phyloP scores from a whole-genome alignment of 2,797 vertebrate genomes.

The Adelosebastes latens region DNA sequence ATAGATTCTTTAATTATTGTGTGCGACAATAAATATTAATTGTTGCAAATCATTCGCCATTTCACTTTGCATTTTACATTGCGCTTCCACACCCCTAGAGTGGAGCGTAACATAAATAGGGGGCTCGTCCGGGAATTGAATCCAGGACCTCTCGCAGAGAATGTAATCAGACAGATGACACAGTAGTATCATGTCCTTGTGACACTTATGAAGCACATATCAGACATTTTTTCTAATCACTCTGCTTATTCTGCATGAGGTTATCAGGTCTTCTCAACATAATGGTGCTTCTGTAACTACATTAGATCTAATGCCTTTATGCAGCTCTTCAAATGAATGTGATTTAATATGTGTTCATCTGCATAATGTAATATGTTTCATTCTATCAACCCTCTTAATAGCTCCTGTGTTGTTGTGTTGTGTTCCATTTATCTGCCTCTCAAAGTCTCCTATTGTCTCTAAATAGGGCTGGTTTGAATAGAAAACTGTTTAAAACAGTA shows the following conservation, averaged over 20 bases:
- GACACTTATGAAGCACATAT: background rate
- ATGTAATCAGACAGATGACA: background rate
- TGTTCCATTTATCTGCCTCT: background rate
- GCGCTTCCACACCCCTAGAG: too few relatives aligned
- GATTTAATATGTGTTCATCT: background rate
- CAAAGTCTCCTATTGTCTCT: background rate
- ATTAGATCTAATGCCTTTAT: background rate
- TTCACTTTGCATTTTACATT: too few relatives aligned
- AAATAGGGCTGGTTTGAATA: background rate
- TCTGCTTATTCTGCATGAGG: background rate
- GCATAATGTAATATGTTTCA: background rate
- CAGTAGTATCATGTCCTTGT: background rate
- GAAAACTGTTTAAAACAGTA: background rate
- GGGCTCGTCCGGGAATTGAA: too few relatives aligned
- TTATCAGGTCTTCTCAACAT: background rate
- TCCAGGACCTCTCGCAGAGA: background rate
- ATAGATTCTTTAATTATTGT: too few relatives aligned
- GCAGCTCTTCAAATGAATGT: background rate
- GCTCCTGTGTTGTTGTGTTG: background rate
- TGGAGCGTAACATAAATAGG: too few relatives aligned
- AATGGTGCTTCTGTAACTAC: background rate
- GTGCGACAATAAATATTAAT: too few relatives aligned
- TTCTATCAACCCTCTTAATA: background rate
- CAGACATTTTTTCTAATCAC: background rate
- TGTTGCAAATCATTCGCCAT: too few relatives aligned